Conservation (phyloP, 2,888 invertebrate species). For the Cheilosia urbana region DNA sequence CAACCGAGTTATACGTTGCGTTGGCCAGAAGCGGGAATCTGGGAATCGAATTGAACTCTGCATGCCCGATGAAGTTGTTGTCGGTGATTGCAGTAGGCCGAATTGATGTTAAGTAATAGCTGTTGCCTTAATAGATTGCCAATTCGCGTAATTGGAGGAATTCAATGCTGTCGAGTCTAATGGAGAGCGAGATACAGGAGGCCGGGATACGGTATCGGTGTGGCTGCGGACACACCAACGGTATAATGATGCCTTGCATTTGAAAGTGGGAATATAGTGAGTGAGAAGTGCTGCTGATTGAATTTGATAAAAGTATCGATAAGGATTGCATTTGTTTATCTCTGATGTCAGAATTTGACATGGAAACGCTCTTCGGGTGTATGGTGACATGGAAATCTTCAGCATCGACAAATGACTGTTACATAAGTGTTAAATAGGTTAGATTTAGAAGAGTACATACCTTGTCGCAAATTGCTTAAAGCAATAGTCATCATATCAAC, state of each 20-base stretch:
- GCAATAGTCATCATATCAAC: no score
- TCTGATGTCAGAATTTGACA: slow-evolving; percentile 12
- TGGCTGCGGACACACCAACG: not conserved
- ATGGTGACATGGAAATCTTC: not conserved
- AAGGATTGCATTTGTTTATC: slow-evolving; percentile 38
- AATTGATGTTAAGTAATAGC: slow-evolving; percentile 79
- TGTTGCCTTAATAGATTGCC: slow-evolving; percentile 76
- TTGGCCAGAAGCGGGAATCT: slow-evolving; percentile 43
- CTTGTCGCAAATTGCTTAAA: no score
- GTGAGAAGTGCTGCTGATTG: slow-evolving; percentile 25
- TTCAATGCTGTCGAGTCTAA: slow-evolving; percentile 66
- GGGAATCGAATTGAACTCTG: slow-evolving; percentile 63
- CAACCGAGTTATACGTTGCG: not conserved
- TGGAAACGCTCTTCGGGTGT: not conserved
- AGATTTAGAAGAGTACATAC: no score
- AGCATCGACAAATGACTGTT: no score
- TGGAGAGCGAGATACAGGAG: slow-evolving; percentile 37
- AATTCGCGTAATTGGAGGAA: slow-evolving; percentile 72
- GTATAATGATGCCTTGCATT: slow-evolving; percentile 6
- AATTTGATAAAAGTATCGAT: slow-evolving; percentile 36
- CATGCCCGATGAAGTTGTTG: slow-evolving; percentile 78
- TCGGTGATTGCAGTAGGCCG: slow-evolving; percentile 78
- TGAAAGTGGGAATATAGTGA: slow-evolving; percentile 20
- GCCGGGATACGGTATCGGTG: not conserved
- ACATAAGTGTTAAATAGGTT: no score